Percentiles rank a stretch among this genome's conserved stretches.
These are phyloP conservation scores for Drosophila ohnishii DNA, from an alignment of 1,140 invertebrate species.

Conservation along the genomic window DNA sequence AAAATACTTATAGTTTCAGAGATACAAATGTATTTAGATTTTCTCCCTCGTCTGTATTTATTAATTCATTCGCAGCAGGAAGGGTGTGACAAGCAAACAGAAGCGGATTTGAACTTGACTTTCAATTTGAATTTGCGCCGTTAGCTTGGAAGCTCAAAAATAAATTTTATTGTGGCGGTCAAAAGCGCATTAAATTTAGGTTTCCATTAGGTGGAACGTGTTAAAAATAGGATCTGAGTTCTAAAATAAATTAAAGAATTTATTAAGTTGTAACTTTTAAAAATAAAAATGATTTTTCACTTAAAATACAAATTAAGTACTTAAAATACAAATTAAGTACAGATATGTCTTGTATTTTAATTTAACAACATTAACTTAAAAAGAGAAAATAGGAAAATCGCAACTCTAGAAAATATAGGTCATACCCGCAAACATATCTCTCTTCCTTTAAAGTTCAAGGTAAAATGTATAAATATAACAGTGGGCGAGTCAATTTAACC, in stretches of 20 bases:
- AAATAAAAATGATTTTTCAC: not conserved
- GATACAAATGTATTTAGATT: not conserved
- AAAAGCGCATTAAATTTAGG: not conserved
- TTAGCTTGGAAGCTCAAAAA: constrained; percentile 18
- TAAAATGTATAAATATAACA: constrained; percentile 5
- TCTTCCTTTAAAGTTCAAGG: constrained; percentile 23
- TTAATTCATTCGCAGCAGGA: constrained; percentile 17
- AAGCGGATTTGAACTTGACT: constrained; percentile 42
- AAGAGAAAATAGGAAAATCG: not conserved
- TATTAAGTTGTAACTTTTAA: not conserved
- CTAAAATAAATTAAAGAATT: not conserved
- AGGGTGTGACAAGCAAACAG: constrained; percentile 31
- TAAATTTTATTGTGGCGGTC: not conserved
- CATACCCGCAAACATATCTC: constrained; percentile 2
- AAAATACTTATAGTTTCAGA: not conserved
- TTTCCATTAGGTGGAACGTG: not conserved
- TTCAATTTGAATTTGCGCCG: constrained; percentile 37
- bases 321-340: not conserved
- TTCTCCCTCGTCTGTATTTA: constrained; percentile 8
- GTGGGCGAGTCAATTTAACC: constrained; percentile 3
- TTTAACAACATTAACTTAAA: not conserved
- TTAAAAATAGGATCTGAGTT: not conserved
- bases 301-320: too few species aligned
- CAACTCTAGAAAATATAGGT: not conserved
- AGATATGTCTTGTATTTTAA: not conserved